Evolutionary conservation across 2,888 invertebrate species (phyloP).

Genomic region (Drosophila rellima): DNA sequence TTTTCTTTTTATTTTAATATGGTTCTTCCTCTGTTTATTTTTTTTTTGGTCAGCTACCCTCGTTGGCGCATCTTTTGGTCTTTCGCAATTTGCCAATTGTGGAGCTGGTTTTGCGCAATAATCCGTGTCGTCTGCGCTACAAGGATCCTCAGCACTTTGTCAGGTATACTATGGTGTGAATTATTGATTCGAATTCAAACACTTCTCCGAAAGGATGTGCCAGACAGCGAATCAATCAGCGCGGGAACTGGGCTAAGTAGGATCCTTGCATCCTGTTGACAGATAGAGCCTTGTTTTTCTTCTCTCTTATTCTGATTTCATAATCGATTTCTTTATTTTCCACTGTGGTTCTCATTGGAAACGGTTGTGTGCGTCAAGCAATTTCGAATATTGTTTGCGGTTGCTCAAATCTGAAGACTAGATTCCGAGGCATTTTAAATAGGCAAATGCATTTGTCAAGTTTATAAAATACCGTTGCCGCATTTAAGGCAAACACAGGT

Average conservation of each 20-base stretch:
- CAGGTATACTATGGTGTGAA: constrained; percentile 89
- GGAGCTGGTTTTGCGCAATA: constrained; percentile 90
- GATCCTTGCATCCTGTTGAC: constrained; percentile 3
- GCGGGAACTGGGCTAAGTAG: constrained; percentile 11
- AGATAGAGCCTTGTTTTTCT: constrained; percentile 10
- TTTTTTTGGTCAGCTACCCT: constrained; percentile 86
- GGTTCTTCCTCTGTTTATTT: not conserved
- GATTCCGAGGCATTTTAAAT: not conserved
- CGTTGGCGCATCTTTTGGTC: constrained; percentile 86
- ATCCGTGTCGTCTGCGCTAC: constrained; percentile 44
- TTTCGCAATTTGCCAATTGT: constrained; percentile 90
- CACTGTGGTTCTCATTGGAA: not conserved
- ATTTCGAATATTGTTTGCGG: constrained; percentile 9
- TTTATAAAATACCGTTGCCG: constrained; percentile 3
- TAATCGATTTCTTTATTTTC: not conserved
- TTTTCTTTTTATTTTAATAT: not conserved
- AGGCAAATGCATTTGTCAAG: constrained; percentile 58
- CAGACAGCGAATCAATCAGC: constrained; percentile 24
- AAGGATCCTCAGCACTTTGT: constrained; percentile 81
- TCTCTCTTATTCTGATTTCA: not conserved
- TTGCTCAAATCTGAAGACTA: not conserved
- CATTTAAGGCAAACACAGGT: constrained; percentile 1
- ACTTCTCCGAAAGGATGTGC: constrained; percentile 22
- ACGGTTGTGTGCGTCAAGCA: constrained; percentile 1
- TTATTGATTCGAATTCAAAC: constrained; percentile 7